phyloP scores from a whole-genome alignment of 2,797 vertebrate species.

The Sebastolobus alascanus region DNA sequence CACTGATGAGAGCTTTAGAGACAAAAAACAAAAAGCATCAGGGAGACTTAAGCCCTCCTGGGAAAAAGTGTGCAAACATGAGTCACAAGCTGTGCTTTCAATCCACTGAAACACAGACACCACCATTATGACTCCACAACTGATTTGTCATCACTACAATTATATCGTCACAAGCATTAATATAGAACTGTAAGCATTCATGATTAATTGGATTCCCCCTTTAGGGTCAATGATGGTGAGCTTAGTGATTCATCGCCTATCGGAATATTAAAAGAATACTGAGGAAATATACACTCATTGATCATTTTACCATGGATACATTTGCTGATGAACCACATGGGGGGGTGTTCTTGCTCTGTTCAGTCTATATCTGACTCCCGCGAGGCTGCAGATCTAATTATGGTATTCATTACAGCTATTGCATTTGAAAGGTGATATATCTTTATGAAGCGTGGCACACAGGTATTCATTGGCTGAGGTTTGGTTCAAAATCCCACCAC shows the following conservation, averaged over 20 bases:
- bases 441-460: slow-evolving; percentile 35
- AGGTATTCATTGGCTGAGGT: slow-evolving; percentile 45
- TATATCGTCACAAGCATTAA: slow-evolving; percentile 9
- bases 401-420: slow-evolving; percentile 48
- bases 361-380: slow-evolving; percentile 31
- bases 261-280: slow-evolving; percentile 2
- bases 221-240: neutral
- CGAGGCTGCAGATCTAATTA: slow-evolving; percentile 48
- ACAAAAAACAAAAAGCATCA: slow-evolving; percentile 27
- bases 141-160: slow-evolving; percentile 31
- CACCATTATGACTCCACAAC: slow-evolving; percentile 34
- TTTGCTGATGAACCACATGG: slow-evolving; percentile 17
- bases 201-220: neutral
- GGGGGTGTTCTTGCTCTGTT: slow-evolving; percentile 11
- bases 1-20: slow-evolving; percentile 42
- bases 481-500: slow-evolving; percentile 41
- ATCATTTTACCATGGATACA: slow-evolving; percentile 3
- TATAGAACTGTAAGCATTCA: slow-evolving; percentile 1
- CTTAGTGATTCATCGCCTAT: neutral
- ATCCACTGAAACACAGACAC: slow-evolving; percentile 36
- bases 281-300: neutral
- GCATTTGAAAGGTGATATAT: slow-evolving; percentile 48
- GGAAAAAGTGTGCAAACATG: slow-evolving; percentile 62
- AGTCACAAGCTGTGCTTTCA: slow-evolving; percentile 64
- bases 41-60: slow-evolving; percentile 43